phyloP scores from a whole-genome alignment of 2,888 invertebrate genomes.

The Pegoplata infirma region DNA sequence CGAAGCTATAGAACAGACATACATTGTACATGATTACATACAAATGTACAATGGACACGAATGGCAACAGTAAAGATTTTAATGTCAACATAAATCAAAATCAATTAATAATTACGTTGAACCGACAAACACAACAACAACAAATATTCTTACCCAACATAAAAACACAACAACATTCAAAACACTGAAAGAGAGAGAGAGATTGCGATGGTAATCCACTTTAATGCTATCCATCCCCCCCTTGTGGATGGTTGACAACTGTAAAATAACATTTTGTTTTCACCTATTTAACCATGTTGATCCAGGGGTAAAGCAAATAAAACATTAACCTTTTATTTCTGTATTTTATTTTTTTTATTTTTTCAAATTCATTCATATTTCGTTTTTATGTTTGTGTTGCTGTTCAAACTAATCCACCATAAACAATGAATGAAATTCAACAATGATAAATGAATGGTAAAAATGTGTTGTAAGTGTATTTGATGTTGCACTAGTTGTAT shows the following conservation, averaged over 20 bases:
- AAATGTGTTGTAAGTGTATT: conserved; percentile 30
- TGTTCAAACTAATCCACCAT: conserved; percentile 10
- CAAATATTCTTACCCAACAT: no score
- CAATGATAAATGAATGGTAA: conserved; percentile 32
- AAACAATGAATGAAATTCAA: conserved; percentile 17
- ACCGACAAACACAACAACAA: conserved; percentile 11
- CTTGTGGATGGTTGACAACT: not conserved
- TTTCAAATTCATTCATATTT: conserved; percentile 4
- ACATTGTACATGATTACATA: no score
- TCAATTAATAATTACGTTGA: conserved; percentile 56
- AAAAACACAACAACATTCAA: conserved; percentile 3
- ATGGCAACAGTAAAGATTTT: conserved; percentile 32
- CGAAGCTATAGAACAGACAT: not conserved
- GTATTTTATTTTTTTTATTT: no score
- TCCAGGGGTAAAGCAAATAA: not conserved
- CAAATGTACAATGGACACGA: not conserved
- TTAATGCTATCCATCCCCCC: not conserved
- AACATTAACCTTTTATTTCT: not conserved
- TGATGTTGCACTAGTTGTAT: conserved; percentile 36
- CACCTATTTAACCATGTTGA: not conserved
- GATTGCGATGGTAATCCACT: no score
- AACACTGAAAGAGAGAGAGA: no score
- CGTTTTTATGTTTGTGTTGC: no score
- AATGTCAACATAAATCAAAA: conserved; percentile 61
- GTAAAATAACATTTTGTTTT: not conserved